Conservation (phyloP, 1,140 invertebrate genomes). For the Lepidurus couesii region DNA sequence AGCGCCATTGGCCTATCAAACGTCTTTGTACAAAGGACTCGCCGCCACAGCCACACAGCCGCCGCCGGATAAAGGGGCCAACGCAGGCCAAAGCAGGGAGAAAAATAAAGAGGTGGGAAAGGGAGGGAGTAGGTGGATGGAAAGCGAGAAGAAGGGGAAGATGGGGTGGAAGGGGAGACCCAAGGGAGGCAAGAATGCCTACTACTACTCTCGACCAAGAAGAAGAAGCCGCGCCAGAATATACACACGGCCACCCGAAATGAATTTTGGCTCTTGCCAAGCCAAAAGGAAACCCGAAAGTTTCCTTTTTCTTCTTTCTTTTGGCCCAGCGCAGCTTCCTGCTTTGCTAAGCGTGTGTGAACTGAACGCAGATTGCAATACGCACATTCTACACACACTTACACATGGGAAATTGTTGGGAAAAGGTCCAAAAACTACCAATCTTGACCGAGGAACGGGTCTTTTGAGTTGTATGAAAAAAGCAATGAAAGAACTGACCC, state of each 20-base stretch:
- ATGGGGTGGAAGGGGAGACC: not conserved
- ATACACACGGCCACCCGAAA: not conserved
- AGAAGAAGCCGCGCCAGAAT: not conserved
- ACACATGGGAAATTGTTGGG: not conserved
- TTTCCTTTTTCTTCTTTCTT: not conserved
- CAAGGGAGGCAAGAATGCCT: conserved; percentile 12
- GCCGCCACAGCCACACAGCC: conserved; percentile 20
- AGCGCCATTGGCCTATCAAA: conserved; percentile 17
- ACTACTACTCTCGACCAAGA: not conserved
- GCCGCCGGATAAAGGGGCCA: conserved; percentile 11
- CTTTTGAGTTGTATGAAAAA: not conserved
- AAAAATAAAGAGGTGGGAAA: not conserved
- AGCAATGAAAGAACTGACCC: not conserved
- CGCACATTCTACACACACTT: not conserved
- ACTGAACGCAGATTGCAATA: not conserved
- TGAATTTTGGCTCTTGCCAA: not conserved
- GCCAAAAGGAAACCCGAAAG: not conserved
- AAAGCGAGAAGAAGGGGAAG: not conserved
- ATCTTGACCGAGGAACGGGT: not conserved
- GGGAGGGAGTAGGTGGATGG: not conserved
- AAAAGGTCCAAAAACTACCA: not conserved
- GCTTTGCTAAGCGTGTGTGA: not conserved
- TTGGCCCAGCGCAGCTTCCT: not conserved
- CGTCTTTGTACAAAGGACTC: not conserved
- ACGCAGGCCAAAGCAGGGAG: not conserved